Conservation (phyloP, 2,797 vertebrate genomes). For the Chloroceryle inda region DNA sequence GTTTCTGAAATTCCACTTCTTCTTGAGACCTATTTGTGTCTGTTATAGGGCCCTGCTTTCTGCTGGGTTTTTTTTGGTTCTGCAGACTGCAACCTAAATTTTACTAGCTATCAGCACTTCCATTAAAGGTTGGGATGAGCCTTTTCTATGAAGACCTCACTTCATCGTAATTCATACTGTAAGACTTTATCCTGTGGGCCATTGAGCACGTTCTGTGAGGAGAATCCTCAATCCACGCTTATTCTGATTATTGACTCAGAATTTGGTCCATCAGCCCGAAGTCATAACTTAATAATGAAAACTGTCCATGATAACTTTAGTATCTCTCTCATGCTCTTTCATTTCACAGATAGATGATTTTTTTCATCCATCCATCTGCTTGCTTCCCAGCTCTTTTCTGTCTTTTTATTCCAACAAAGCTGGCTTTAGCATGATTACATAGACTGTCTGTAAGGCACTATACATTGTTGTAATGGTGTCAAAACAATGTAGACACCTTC, state of each 20-base stretch:
- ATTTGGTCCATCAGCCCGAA: not conserved
- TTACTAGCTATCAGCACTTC: not conserved
- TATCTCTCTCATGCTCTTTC: not conserved
- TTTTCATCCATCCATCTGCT: not conserved
- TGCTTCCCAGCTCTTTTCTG: not conserved
- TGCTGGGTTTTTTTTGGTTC: not conserved
- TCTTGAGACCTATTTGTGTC: not conserved
- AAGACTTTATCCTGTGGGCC: not conserved
- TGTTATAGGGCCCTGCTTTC: not conserved
- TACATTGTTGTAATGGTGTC: not conserved
- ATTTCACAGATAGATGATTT: not conserved
- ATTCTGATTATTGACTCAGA: not conserved
- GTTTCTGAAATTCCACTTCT: not conserved
- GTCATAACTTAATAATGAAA: not conserved
- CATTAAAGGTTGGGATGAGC: not conserved
- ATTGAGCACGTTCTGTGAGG: not conserved
- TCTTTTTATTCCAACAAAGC: not conserved
- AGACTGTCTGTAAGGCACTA: not conserved
- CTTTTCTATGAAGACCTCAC: not conserved
- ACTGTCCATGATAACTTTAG: not conserved
- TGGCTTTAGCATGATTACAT: not conserved
- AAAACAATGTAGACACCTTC: not conserved
- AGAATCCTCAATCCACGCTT: not conserved
- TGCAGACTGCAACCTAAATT: not conserved
- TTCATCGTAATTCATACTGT: not conserved